phyloP scores from a whole-genome alignment of 2,888 invertebrate species.

The Caenorhabditis sp. region DNA sequence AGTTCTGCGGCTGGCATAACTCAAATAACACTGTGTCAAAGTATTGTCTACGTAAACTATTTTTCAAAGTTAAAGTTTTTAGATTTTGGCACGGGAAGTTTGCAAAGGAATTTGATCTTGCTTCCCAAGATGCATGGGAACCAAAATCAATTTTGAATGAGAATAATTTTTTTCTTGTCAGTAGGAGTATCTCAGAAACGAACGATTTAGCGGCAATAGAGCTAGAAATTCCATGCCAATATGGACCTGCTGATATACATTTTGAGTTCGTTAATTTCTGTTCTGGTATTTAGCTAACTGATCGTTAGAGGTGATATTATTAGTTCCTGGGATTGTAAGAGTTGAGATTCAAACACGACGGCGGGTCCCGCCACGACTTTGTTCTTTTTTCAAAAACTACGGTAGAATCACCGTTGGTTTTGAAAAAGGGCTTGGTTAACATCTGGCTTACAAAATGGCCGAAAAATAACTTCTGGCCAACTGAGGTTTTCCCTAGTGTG shows the following conservation, averaged over 20 bases:
- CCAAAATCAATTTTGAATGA: too few relatives aligned
- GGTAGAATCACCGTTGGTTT: too few relatives aligned
- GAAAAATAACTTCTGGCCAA: too few relatives aligned
- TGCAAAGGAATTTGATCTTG: slow-evolving; percentile 70
- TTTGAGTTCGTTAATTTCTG: slow-evolving; percentile 72
- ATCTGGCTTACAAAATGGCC: too few relatives aligned
- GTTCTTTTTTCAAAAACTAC: too few relatives aligned
- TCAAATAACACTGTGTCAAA: slow-evolving; percentile 44
- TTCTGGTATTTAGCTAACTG: background rate
- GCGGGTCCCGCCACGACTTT: too few relatives aligned
- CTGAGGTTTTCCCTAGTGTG: too few relatives aligned
- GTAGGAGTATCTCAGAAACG: slow-evolving; percentile 64
- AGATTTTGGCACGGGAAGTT: slow-evolving; percentile 76
- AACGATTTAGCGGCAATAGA: slow-evolving; percentile 74
- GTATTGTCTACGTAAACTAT: slow-evolving; percentile 24
- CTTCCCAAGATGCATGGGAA: too few relatives aligned
- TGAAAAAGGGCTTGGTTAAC: too few relatives aligned
- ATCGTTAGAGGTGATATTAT: too few relatives aligned
- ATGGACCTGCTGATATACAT: slow-evolving; percentile 74
- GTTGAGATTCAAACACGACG: too few relatives aligned
- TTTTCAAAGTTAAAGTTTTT: background rate
- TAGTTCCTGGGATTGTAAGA: too few relatives aligned
- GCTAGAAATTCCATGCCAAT: slow-evolving; percentile 78
- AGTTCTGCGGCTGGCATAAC: slow-evolving; percentile 79
- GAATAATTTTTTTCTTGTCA: slow-evolving; percentile 72